Evolutionary conservation across 1,140 invertebrate species (phyloP), one percentile per base, ranked within the genome.

Genomic region (Metopolophium dirhodum): DNA sequence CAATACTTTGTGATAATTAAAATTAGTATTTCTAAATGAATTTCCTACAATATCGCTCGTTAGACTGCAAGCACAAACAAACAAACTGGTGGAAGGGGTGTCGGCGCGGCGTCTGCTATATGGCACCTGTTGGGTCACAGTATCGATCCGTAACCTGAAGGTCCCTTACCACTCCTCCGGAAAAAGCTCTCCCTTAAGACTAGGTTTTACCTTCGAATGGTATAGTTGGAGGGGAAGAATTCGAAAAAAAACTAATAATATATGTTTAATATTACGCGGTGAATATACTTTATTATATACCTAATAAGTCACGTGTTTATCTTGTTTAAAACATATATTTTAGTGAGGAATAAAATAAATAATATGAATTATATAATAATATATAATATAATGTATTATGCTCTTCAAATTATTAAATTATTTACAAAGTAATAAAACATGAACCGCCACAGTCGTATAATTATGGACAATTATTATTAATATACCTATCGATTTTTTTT

Each of bases 61-160:
- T 88, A 83, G 35, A 83, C 22, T 23, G 11, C 47, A 37, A 35
- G 47, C 30, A 45, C 22, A 45, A 86, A 49, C n/a, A 88, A 88
- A 88, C 86, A 88, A 23, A 88, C 45, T 22, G 20, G 18, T 49
- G 86, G 86, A 41, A 61, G 23, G 41, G 54, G 90, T 45, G 23
- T 41, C 41, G 41, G 90, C 45, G 90, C 41, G 41, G 90, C 45
- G 90, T 91, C 45, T 91, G 57, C 90, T 82, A 68, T 91, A n/a
- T 82, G 90, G 61, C 90, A 91, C 90, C 90, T 91, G 90, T 91
- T 91, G 90, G 90, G 90, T 91, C 90, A 91, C 90, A 91, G 54
- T 91, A 91, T 91, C 61, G 90, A 91, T 91, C 90, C 37, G 11
- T 45, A n/a, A 82, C 57, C 61, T 30, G 37, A 26, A 45, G 51